Evolutionary conservation across 2,797 vertebrate species (phyloP).

Genomic region (Epinephelus coioides): DNA sequence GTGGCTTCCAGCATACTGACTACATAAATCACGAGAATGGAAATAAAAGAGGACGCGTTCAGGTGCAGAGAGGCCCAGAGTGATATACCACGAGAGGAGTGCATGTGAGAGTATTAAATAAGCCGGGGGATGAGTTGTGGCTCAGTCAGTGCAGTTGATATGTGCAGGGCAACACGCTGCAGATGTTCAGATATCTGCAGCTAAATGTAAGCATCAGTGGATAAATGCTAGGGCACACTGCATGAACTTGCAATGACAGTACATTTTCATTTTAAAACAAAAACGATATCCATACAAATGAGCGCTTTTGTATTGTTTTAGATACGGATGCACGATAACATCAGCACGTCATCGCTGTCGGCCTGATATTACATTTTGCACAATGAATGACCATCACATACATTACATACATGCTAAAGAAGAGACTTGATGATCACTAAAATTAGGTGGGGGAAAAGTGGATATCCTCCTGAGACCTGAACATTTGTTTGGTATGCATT

Average conservation of each 20-base stretch:
- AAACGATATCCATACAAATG: too few relatives aligned
- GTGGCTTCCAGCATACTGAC: constrained; percentile 3
- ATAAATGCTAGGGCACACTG: neutral
- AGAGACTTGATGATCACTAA: too few relatives aligned
- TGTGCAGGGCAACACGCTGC: constrained; percentile 2
- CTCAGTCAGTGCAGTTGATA: neutral
- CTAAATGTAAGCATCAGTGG: constrained; percentile 8
- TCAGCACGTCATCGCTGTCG: too few relatives aligned
- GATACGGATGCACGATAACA: too few relatives aligned
- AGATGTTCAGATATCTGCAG: constrained; percentile 24
- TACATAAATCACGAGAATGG: constrained; percentile 28
- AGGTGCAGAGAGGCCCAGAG: neutral
- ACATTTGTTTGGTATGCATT: too few relatives aligned
- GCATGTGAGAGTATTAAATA: constrained; percentile 14
- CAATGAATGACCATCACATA: too few relatives aligned
- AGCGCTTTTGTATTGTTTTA: too few relatives aligned
- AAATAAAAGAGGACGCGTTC: constrained; percentile 6
- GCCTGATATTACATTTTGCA: too few relatives aligned
- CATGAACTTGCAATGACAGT: neutral
- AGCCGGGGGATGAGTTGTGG: neutral
- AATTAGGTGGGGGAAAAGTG: too few relatives aligned
- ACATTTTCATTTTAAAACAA: too few relatives aligned
- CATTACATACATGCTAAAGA: too few relatives aligned
- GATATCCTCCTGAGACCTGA: too few relatives aligned
- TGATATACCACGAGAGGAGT: neutral